These are phyloP conservation scores for Quadroppia sp. DNA, from an alignment of 2,888 invertebrate species.

Conservation along the genomic window DNA sequence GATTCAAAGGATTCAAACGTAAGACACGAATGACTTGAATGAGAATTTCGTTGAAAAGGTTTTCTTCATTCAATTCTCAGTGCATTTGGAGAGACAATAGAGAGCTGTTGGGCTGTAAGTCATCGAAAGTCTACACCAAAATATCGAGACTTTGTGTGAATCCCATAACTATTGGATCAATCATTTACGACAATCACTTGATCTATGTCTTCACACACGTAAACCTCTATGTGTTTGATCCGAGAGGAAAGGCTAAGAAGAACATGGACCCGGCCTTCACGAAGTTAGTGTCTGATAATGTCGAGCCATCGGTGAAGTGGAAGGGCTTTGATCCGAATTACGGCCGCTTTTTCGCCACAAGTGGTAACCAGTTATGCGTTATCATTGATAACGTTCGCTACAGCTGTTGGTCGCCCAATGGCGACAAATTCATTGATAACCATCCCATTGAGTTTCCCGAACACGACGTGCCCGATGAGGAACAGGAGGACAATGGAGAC, in stretches of 20 bases:
- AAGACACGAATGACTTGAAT: not conserved
- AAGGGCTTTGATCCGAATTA: constrained; percentile 21
- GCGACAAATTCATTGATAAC: not conserved
- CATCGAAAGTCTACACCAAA: not conserved
- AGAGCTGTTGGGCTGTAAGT: not conserved
- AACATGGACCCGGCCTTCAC: not conserved
- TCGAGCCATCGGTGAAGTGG: not conserved
- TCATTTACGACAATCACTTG: not conserved
- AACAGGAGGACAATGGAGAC: not conserved
- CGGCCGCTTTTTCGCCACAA: constrained; percentile 12
- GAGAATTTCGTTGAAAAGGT: not conserved
- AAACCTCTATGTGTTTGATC: not conserved
- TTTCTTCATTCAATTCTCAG: not conserved
- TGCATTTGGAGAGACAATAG: constrained; percentile 32
- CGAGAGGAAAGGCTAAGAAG: not conserved
- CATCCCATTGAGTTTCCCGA: not conserved
- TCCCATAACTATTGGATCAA: constrained; percentile 7
- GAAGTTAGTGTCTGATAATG: not conserved
- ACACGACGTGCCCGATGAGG: not conserved
- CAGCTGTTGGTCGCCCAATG: constrained; percentile 18
- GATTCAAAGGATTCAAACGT: not conserved
- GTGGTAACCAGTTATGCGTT: not conserved
- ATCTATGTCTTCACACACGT: constrained; percentile 5
- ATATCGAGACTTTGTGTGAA: not conserved
- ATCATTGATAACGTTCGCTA: not conserved